phyloP scores from a whole-genome alignment of 2,888 invertebrate species.

The Scrobipalpa costella region DNA sequence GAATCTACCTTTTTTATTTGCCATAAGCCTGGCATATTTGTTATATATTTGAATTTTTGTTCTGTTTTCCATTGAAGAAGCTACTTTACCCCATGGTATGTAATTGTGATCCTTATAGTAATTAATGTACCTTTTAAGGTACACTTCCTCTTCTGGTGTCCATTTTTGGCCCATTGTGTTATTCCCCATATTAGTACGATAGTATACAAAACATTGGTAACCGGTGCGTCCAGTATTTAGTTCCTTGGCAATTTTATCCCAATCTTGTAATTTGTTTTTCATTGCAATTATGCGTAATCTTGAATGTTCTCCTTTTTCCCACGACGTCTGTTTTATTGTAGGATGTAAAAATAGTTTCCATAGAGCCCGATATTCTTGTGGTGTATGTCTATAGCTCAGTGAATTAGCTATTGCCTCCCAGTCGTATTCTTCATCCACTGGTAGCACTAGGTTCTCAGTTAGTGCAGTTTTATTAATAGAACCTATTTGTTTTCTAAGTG shows the following conservation, averaged over 20 bases:
- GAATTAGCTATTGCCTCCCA: conserved; percentile 79
- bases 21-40: conserved; percentile 67
- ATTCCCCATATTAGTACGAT: conserved; percentile 73
- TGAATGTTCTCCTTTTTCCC: conserved; percentile 57
- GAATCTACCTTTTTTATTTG: conserved; percentile 82
- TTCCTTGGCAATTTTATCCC: conserved; percentile 83
- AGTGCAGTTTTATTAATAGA: conserved; percentile 46
- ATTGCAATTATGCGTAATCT: conserved; percentile 52
- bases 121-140: conserved; percentile 83
- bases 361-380: conserved; percentile 84
- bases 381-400: conserved; percentile 79
- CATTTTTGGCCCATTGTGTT: conserved; percentile 75
- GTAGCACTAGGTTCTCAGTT: conserved; percentile 52
- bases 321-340: conserved; percentile 77
- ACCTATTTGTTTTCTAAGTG: conserved; percentile 43
- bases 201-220: conserved; percentile 86
- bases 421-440: conserved; percentile 74
- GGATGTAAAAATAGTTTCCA: conserved; percentile 88
- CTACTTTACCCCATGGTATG: conserved; percentile 88
- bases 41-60: conserved; percentile 85
- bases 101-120: conserved; percentile 82
- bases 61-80: conserved; percentile 82
- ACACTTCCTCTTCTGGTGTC: conserved; percentile 85
- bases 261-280: conserved; percentile 78
- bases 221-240: conserved; percentile 82